These are phyloP conservation scores for Paratilapia polleni DNA, from an alignment of 2,113 vertebrate genomes.

Conservation along the genomic window DNA sequence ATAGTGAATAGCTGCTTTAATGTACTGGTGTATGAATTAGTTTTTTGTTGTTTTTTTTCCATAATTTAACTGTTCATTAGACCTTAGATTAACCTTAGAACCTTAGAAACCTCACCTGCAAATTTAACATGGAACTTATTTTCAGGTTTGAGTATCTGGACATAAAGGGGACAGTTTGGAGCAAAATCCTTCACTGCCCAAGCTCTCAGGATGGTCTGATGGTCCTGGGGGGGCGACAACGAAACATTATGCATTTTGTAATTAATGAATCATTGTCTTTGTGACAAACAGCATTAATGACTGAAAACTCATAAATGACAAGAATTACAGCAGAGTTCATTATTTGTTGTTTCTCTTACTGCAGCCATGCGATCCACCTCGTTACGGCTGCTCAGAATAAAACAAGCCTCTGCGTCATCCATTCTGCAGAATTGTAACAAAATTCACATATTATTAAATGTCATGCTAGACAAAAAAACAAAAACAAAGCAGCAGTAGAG, in stretches of 20 bases:
- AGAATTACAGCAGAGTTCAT: not conserved
- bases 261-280: not conserved
- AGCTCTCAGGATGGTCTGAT: slow-evolving; percentile 96
- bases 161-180: slow-evolving; percentile 95
- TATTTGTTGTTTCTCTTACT: slow-evolving; percentile 80
- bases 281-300: slow-evolving; percentile 9
- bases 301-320: not conserved
- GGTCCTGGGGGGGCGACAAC: slow-evolving; percentile 83
- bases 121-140: slow-evolving; percentile 99
- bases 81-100: too few relatives aligned
- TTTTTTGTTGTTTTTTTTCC: too few relatives aligned
- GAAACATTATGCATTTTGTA: not conserved
- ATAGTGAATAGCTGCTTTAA: too few relatives aligned
- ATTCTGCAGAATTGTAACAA: slow-evolving; percentile 82
- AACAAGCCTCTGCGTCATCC: slow-evolving; percentile 96
- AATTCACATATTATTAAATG: slow-evolving; percentile 1
- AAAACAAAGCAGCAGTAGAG: not conserved
- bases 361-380: slow-evolving; percentile 96
- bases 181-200: slow-evolving; percentile 99
- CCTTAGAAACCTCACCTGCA: slow-evolving; percentile 90
- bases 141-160: slow-evolving; percentile 96
- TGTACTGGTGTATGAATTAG: too few relatives aligned
- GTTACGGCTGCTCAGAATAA: slow-evolving; percentile 95
- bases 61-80: too few relatives aligned
- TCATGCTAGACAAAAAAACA: slow-evolving; percentile 5